Percentiles rank a stretch among this genome's conserved stretches.
Conservation (phyloP, 1,140 invertebrate species). For the honey bee (Apis mellifera) region DNA sequence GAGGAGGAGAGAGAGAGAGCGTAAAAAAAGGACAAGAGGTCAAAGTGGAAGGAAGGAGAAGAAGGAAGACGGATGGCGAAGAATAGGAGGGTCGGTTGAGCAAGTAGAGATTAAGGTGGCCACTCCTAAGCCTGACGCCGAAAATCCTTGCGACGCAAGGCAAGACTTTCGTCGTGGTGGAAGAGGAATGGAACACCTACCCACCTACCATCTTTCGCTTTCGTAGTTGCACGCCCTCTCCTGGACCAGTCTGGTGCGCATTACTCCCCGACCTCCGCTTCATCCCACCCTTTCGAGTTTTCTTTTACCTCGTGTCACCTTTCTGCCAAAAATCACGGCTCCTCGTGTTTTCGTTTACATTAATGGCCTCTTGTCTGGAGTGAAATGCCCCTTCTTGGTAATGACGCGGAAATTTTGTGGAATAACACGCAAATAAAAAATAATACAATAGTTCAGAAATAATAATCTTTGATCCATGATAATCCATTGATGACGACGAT, state of each 20-base stretch:
- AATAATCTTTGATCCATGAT: too few species aligned
- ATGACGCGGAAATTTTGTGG: background rate
- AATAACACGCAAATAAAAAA: background rate
- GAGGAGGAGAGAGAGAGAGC: conserved; percentile 7
- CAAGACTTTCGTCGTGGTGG: conserved; percentile 54
- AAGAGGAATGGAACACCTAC: conserved; percentile 63
- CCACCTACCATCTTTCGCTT: conserved; percentile 44
- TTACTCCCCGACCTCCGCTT: conserved; percentile 61
- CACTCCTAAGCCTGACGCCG: conserved; percentile 59
- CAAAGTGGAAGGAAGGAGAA: conserved; percentile 3
- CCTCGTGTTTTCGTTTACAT: background rate
- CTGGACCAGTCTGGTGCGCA: conserved; percentile 65
- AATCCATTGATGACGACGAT: too few species aligned
- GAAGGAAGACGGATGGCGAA: conserved; percentile 46
- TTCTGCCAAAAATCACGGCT: conserved; percentile 20
- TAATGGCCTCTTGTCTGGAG: background rate
- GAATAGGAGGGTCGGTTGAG: conserved; percentile 60
- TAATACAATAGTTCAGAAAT: too few species aligned
- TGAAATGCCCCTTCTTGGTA: background rate
- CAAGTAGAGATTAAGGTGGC: conserved; percentile 69
- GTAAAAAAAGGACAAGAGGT: background rate
- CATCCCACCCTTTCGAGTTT: conserved; percentile 20
- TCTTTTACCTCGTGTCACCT: conserved; percentile 5
- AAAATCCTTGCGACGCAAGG: conserved; percentile 63
- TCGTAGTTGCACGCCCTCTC: conserved; percentile 39